Evolutionary conservation across 2,113 vertebrate genomes (phyloP).

Genomic region (Thinocorus orbignyianus): DNA sequence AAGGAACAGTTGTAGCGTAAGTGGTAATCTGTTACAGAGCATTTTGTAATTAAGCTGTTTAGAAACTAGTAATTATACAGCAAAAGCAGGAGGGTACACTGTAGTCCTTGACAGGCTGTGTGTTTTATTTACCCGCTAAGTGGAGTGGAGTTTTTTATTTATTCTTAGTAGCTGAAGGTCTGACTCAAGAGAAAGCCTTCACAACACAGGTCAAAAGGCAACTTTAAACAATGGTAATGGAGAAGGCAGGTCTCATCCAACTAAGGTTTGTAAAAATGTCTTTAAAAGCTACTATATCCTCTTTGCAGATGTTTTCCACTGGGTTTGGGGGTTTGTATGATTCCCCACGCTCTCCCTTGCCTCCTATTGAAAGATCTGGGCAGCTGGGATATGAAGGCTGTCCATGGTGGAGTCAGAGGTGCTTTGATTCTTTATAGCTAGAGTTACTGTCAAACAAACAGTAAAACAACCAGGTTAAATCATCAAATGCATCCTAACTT

Average conservation of each 20-base stretch:
- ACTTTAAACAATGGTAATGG: background rate
- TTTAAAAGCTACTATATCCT: background rate
- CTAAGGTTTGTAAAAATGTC: background rate
- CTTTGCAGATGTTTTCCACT: background rate
- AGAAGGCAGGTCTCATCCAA: background rate
- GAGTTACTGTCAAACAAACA: background rate
- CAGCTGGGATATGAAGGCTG: background rate
- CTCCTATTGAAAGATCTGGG: background rate
- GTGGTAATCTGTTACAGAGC: background rate
- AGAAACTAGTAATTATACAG: background rate
- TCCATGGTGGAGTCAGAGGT: background rate
- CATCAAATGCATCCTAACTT: background rate
- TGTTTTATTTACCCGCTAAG: background rate
- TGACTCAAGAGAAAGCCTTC: background rate
- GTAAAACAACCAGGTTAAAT: background rate
- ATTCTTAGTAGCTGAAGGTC: background rate
- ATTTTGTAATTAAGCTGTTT: background rate
- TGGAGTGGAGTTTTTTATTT: background rate
- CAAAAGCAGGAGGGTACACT: background rate
- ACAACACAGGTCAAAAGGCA: background rate
- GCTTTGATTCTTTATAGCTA: background rate
- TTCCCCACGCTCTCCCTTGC: accelerated
- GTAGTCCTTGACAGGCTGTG: background rate
- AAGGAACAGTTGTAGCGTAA: background rate
- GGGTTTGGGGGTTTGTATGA: background rate